A percentile compares a stretch with the other conserved stretches of the same genome.
Evolutionary conservation across 2,888 invertebrate genomes (phyloP).

Genomic region (Gryllus longicercus): DNA sequence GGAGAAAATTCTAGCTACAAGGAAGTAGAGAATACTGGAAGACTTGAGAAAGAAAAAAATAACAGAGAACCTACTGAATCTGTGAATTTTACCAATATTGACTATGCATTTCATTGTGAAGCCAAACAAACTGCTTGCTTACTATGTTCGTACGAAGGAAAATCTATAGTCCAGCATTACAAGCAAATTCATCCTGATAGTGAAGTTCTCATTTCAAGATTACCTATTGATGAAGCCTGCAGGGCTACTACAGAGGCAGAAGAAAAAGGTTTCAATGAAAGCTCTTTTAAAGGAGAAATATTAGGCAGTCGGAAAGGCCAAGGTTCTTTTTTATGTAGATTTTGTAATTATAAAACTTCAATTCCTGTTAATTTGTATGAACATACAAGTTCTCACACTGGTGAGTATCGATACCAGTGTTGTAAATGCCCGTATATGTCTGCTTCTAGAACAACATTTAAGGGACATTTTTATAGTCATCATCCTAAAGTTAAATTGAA

Average conservation of each 20-base stretch:
- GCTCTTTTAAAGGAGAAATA: neutral
- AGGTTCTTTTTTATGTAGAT: slow-evolving; percentile 31
- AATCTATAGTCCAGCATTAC: slow-evolving; percentile 64
- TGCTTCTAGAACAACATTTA: slow-evolving; percentile 33
- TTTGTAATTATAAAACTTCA: slow-evolving; percentile 33
- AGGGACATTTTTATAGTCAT: slow-evolving; percentile 34
- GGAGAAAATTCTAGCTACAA: too few species aligned
- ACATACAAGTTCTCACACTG: slow-evolving; percentile 73
- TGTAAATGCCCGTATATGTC: slow-evolving; percentile 51
- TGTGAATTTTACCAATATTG: neutral
- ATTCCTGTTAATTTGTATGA: slow-evolving; percentile 56
- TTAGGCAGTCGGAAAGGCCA: slow-evolving; percentile 33
- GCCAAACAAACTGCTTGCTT: slow-evolving; percentile 54
- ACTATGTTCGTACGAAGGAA: slow-evolving; percentile 58
- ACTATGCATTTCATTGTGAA: slow-evolving; percentile 37
- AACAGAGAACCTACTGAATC: neutral
- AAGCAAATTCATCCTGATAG: slow-evolving; percentile 59
- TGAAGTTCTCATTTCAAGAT: slow-evolving; percentile 63
- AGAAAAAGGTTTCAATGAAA: slow-evolving; percentile 47
- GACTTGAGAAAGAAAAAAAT: neutral
- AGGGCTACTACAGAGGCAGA: slow-evolving; percentile 56
- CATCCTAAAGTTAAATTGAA: slow-evolving; percentile 29
- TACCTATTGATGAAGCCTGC: slow-evolving; percentile 53
- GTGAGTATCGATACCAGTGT: slow-evolving; percentile 69
- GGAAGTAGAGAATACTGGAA: neutral